Conservation (phyloP, 2,888 invertebrate species). For the Tetrapedia diversipes region DNA sequence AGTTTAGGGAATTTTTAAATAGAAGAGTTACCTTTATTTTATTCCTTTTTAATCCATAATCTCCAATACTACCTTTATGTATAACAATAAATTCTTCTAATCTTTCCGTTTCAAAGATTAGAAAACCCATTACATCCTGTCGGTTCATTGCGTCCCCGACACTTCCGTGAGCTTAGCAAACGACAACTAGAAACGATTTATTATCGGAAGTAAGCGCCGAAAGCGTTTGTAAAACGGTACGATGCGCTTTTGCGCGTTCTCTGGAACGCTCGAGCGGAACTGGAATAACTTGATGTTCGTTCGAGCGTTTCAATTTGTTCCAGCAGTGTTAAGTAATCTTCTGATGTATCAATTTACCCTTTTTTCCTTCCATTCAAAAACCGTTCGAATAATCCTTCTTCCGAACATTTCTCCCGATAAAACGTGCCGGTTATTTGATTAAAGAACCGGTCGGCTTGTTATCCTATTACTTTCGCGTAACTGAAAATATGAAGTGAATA, state of each 20-base stretch:
- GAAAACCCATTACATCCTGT: neutral
- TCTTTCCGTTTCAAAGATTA: neutral
- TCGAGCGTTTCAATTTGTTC: slow-evolving; percentile 40
- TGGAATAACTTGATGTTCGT: slow-evolving; percentile 45
- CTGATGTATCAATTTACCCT: neutral
- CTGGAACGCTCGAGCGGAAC: slow-evolving; percentile 55
- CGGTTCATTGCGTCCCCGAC: neutral
- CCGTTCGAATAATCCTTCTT: slow-evolving; percentile 6
- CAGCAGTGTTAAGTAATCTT: slow-evolving; percentile 49
- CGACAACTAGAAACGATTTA: slow-evolving; percentile 28
- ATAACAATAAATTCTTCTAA: neutral
- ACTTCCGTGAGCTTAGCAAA: slow-evolving; percentile 21
- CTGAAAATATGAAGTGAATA: neutral
- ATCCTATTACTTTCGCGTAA: neutral
- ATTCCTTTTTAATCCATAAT: too few species aligned
- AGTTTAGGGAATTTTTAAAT: too few species aligned
- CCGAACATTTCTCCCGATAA: neutral
- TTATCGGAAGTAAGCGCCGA: slow-evolving; percentile 58
- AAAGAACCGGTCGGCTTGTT: neutral
- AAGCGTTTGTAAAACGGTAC: slow-evolving; percentile 56
- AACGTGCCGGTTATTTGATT: neutral
- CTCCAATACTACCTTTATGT: too few species aligned
- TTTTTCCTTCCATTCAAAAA: neutral
- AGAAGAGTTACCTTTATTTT: too few species aligned
- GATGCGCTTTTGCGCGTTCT: slow-evolving; percentile 56